phyloP scores from a whole-genome alignment of 2,888 invertebrate genomes.

The Myathropa florea region DNA sequence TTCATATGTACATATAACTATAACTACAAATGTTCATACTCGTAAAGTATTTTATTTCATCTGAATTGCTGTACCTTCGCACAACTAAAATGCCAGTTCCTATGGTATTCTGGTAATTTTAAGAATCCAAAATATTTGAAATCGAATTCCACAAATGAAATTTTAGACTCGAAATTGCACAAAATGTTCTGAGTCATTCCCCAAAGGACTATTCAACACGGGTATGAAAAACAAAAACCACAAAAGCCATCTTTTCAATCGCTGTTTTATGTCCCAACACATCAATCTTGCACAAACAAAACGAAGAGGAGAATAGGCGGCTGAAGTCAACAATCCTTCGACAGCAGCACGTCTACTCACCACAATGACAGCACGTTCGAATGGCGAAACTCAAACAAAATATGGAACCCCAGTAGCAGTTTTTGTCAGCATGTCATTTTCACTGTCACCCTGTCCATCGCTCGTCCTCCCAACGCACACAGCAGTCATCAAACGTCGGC shows the following conservation, averaged over 20 bases:
- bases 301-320: conserved; percentile 5
- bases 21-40: too few relatives aligned
- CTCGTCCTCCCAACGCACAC: conserved; percentile 10
- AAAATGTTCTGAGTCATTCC: conserved; percentile 4
- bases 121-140: not conserved
- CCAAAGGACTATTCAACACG: not conserved
- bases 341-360: conserved; percentile 14
- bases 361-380: conserved; percentile 27
- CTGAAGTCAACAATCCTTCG: conserved; percentile 46
- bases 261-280: conserved; percentile 26
- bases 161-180: not conserved
- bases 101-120: not conserved
- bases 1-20: too few relatives aligned
- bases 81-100: not conserved
- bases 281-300: conserved; percentile 28
- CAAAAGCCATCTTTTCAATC: conserved; percentile 47
- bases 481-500: conserved; percentile 25
- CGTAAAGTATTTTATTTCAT: too few relatives aligned
- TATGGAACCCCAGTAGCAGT: conserved; percentile 60
- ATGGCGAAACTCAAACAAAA: conserved; percentile 47
- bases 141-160: not conserved
- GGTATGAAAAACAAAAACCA: conserved; percentile 17
- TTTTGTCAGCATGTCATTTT: conserved; percentile 58
- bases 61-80: too few relatives aligned
- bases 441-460: conserved; percentile 11